Conservation (phyloP, 1,140 invertebrate genomes). For the Scylla paramamosain region DNA sequence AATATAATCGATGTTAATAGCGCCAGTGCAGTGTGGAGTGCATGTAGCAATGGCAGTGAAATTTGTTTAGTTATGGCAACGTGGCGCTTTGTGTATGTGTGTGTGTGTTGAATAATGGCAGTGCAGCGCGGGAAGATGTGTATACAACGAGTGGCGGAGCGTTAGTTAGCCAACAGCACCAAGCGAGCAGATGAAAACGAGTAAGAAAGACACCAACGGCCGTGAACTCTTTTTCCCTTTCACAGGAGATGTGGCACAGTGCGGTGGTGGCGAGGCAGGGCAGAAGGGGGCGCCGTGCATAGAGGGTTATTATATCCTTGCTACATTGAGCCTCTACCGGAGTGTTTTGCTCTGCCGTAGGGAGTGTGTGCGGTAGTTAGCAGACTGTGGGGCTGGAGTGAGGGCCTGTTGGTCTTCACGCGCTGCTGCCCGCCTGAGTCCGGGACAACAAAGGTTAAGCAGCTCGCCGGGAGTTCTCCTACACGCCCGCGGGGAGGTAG, state of each 20-base stretch:
- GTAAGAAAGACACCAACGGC: no score
- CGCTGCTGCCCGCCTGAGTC: neutral
- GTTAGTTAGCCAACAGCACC: no score
- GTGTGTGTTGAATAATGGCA: no score
- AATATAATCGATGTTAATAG: no score
- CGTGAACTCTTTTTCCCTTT: no score
- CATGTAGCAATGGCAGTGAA: no score
- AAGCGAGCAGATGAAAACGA: no score
- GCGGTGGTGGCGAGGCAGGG: neutral
- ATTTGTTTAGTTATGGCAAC: no score
- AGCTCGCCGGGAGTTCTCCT: neutral
- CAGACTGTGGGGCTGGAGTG: neutral
- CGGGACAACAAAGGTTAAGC: conserved; percentile 29
- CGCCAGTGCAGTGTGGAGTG: no score
- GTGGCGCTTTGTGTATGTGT: no score
- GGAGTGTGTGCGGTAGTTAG: conserved; percentile 2
- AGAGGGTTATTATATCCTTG: conserved; percentile 1
- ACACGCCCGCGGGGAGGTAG: neutral
- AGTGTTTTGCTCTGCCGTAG: neutral
- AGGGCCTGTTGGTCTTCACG: conserved; percentile 6
- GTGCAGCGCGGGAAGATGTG: no score
- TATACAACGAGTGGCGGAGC: no score
- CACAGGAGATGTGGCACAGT: neutral
- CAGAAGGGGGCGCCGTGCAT: neutral
- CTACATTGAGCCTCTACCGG: neutral